Conservation (phyloP, 2,888 invertebrate species). For the Leptinotarsa rubiginosa region DNA sequence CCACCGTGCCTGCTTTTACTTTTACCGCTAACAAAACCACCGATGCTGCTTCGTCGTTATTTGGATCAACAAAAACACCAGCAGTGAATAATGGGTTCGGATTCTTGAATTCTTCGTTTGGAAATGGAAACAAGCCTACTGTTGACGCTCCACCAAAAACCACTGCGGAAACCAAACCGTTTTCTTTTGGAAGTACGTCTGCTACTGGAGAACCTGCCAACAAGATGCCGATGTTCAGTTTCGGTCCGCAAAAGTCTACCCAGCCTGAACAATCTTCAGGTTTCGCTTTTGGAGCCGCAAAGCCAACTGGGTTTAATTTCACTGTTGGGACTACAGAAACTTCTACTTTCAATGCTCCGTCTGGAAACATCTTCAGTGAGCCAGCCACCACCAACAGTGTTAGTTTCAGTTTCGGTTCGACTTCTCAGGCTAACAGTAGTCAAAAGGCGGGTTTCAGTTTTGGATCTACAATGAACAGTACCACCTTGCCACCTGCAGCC, state of each 20-base stretch:
- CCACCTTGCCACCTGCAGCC: constrained; percentile 16
- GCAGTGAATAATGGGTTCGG: constrained; percentile 28
- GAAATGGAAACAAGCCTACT: constrained; percentile 18
- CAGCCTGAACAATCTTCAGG: constrained; percentile 40
- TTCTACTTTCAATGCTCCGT: constrained; percentile 15
- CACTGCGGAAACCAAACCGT: constrained; percentile 49
- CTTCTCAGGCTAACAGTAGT: constrained; percentile 46
- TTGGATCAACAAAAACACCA: constrained; percentile 38
- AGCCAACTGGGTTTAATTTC: constrained; percentile 34
- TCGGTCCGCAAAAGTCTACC: constrained; percentile 53
- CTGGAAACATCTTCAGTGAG: constrained; percentile 36
- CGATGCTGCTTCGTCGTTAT: constrained; percentile 26
- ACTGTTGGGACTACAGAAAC: constrained; percentile 30
- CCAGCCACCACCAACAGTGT: constrained; percentile 51
- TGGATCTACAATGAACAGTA: constrained; percentile 46
- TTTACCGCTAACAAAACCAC: background rate
- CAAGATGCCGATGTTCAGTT: constrained; percentile 55
- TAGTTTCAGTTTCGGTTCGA: constrained; percentile 57
- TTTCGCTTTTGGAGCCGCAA: constrained; percentile 60
- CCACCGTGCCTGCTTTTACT: constrained; percentile 8
- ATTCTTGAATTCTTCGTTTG: constrained; percentile 32
- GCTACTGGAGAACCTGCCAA: constrained; percentile 40
- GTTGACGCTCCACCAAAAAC: constrained; percentile 22
- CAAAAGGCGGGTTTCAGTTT: constrained; percentile 58
- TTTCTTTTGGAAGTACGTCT: constrained; percentile 46